These are phyloP conservation scores for Artemia sinica DNA, from an alignment of 2,888 invertebrate species.

Conservation along the genomic window DNA sequence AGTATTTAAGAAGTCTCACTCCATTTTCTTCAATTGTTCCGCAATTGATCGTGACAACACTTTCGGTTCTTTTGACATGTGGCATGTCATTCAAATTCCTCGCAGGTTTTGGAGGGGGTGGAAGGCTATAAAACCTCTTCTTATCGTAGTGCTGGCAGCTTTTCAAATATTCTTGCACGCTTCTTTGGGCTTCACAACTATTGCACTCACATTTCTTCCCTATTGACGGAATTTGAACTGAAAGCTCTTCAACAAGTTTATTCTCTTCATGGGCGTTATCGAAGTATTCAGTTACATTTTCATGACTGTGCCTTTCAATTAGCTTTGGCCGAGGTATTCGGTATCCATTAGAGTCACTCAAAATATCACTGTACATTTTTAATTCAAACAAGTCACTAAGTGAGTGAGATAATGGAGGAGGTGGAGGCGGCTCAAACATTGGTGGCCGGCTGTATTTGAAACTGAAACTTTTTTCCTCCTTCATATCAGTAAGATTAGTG, in stretches of 20 bases:
- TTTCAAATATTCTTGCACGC: slow-evolving; percentile 2
- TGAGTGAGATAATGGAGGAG: slow-evolving; percentile 2
- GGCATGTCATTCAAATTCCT: slow-evolving; percentile 8
- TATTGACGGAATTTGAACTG: slow-evolving; percentile 9
- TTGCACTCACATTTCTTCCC: neutral
- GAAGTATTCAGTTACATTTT: slow-evolving; percentile 6
- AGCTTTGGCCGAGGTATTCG: slow-evolving; percentile 11
- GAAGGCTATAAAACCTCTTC: slow-evolving; percentile 6
- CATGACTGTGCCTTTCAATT: neutral
- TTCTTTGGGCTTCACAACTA: slow-evolving; percentile 11
- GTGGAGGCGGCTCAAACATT: slow-evolving; percentile 7
- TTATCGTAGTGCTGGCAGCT: neutral
- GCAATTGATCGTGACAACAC: slow-evolving; percentile 9
- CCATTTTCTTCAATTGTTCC: slow-evolving; percentile 11
- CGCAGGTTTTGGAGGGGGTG: slow-evolving; percentile 11
- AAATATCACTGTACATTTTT: slow-evolving; percentile 9
- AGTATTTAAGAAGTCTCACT: neutral
- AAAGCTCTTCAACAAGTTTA: slow-evolving; percentile 4
- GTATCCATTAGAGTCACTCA: neutral
- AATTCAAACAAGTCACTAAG: neutral
- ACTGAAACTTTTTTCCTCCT: neutral
- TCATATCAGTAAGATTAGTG: neutral
- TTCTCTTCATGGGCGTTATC: slow-evolving; percentile 11
- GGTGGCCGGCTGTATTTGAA: neutral
- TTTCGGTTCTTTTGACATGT: neutral